Evolutionary conservation across 2,113 vertebrate genomes (phyloP), one percentile per base, ranked within the genome.

Genomic region (Amblyopsis rosae): DNA sequence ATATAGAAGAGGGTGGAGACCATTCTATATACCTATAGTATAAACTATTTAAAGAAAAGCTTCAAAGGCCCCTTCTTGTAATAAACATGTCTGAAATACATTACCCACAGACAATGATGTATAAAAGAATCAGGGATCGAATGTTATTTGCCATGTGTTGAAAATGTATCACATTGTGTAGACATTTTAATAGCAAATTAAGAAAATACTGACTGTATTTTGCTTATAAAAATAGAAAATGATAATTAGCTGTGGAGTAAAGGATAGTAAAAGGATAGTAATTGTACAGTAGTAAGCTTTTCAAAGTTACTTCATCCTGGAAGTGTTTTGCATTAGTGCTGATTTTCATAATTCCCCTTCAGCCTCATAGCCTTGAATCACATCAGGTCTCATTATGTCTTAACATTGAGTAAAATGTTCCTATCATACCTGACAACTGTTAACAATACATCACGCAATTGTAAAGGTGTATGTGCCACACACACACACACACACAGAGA

Each of bases 251-350:
- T 57, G 3, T 9, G 15, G 9, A 8, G 12, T 53, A 63, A 70
- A 63, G 53, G 15, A 9, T 51, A 3, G 3, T 41, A 41, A 5
- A n/a, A n/a, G n/a, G n/a, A n/a, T n/a, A n/a, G 4, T 41, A 41
- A 41, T 8, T 8, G 26, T 41, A 41, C 35, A 6, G 35, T 41
- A 41, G 35, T 8, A 8, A 5, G 35, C 35, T 41, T 41, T 41
- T 41, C 35, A 41, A 41, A 0, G 35, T 41, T 41, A 41, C 35
- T 91, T 91, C 86, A 77, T 76, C 65, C 69, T 87, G 72, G 71
- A 83, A 82, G 79, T 83, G 68, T 66, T 63, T 58, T 78, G 19
- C 56, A 46, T n/a, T 54, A 57, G 19, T 51, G 41, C 65, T 59
- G 75, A 15, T 63, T 68, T 65, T 69, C 1, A 19, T 66, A 41